Conservation (phyloP, 2,113 vertebrate species). For the Thinocorus orbignyianus region DNA sequence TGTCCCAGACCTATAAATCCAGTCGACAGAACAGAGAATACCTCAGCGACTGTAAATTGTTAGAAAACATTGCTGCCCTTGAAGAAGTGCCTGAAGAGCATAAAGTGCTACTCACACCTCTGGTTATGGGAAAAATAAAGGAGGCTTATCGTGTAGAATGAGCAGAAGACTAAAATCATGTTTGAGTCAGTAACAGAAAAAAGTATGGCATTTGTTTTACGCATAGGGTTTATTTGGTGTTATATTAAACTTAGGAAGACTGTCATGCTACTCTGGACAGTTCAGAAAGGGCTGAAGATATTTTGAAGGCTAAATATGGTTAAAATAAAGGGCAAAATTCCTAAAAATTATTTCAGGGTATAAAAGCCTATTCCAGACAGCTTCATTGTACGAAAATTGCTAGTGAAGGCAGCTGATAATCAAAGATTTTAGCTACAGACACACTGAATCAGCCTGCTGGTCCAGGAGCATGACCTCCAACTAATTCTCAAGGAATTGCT, state of each 20-base stretch:
- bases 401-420: rapidly evolving
- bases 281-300: neutral
- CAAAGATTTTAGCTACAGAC: neutral
- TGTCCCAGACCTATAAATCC: neutral
- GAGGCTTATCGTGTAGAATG: rapidly evolving
- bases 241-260: neutral
- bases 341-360: neutral
- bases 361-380: neutral
- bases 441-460: neutral
- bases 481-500: neutral
- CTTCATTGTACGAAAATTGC: neutral
- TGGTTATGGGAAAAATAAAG: neutral
- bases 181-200: neutral
- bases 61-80: neutral
- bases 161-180: rapidly evolving
- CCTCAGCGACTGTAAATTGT: neutral
- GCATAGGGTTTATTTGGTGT: neutral
- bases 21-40: neutral
- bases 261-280: rapidly evolving
- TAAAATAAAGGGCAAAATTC: neutral
- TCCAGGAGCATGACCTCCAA: rapidly evolving
- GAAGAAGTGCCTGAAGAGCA: neutral
- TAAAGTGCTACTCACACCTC: neutral
- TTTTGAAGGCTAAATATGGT: neutral
- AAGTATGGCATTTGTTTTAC: neutral